phyloP scores from a whole-genome alignment of 1,140 invertebrate species.

The Leptoteleia sp. region DNA sequence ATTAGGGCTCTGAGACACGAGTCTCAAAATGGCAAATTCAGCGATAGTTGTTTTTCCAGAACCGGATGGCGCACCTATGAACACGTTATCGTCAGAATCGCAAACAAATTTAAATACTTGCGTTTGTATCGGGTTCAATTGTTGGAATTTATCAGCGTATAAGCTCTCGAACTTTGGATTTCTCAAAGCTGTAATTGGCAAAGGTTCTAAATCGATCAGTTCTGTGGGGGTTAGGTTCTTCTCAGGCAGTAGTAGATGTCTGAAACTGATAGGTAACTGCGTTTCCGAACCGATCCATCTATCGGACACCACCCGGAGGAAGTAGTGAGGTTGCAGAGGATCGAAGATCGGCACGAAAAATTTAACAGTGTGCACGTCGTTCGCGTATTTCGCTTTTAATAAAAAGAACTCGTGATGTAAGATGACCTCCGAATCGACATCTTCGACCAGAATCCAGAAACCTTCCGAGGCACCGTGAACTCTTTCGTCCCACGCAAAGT shows the following conservation, averaged over 20 bases:
- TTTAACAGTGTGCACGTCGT: constrained; percentile 97
- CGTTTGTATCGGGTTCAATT: constrained; percentile 99
- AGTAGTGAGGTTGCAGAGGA: constrained; percentile 98
- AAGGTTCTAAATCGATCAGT: constrained; percentile 97
- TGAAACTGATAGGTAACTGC: constrained; percentile 97
- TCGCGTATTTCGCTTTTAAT: constrained; percentile 95
- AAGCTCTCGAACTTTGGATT: constrained; percentile 93
- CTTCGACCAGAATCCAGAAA: constrained; percentile 99
- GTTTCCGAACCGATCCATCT: constrained; percentile 97
- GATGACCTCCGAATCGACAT: constrained; percentile 97
- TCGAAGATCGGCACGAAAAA: constrained; percentile 99
- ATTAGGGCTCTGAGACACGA: constrained; percentile 88
- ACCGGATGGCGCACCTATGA: constrained; percentile 98
- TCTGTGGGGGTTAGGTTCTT: constrained; percentile 99
- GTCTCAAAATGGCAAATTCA: constrained; percentile 96
- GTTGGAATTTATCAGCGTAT: constrained; percentile 92
- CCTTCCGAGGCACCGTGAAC: constrained; percentile 97
- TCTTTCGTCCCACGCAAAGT: constrained; percentile 99
- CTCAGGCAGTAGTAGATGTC: constrained; percentile 98
- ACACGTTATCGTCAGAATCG: constrained; percentile 99
- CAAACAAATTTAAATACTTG: constrained; percentile 99
- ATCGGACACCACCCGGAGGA: constrained; percentile 91
- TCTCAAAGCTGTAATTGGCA: constrained; percentile 92
- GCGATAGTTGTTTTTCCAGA: constrained; percentile 98
- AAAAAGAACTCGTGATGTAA: constrained; percentile 99